phyloP scores from a whole-genome alignment of 2,797 vertebrate genomes.

The Moxostoma hubbsi region DNA sequence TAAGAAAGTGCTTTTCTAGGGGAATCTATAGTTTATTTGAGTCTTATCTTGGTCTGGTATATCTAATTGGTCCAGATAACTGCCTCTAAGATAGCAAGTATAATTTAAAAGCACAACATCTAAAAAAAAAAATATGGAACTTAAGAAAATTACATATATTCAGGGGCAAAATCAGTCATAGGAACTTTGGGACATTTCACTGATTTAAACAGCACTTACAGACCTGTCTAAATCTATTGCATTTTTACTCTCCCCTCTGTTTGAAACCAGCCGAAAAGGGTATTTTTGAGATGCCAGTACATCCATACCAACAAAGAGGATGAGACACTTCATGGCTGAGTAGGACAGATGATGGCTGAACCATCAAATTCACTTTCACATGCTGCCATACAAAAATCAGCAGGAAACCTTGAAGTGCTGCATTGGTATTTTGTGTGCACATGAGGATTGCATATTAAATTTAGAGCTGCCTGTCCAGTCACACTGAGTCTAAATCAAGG shows the following conservation, averaged over 20 bases:
- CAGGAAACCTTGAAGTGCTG: neutral
- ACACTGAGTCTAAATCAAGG: neutral
- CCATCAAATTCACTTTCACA: slow-evolving; percentile 7
- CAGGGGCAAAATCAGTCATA: neutral
- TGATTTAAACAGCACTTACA: neutral
- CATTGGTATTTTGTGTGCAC: neutral
- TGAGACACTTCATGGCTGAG: neutral
- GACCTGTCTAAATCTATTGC: slow-evolving; percentile 19
- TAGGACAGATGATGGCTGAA: neutral
- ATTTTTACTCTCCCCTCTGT: neutral
- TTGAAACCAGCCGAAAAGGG: neutral
- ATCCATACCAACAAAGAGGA: neutral
- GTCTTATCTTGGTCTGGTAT: slow-evolving; percentile 13
- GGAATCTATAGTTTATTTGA: slow-evolving; percentile 19
- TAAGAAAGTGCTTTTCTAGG: slow-evolving; percentile 16
- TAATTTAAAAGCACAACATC: neutral
- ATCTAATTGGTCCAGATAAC: slow-evolving; percentile 19
- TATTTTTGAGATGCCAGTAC: neutral
- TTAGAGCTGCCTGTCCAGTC: neutral
- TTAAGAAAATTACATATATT: neutral
- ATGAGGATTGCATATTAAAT: neutral
- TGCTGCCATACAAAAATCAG: neutral
- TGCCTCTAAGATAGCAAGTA: slow-evolving; percentile 1
- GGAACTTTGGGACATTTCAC: slow-evolving; percentile 1
- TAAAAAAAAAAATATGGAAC: neutral